Conservation (phyloP, 2,113 vertebrate genomes). For the Rhinoderma darwinii region DNA sequence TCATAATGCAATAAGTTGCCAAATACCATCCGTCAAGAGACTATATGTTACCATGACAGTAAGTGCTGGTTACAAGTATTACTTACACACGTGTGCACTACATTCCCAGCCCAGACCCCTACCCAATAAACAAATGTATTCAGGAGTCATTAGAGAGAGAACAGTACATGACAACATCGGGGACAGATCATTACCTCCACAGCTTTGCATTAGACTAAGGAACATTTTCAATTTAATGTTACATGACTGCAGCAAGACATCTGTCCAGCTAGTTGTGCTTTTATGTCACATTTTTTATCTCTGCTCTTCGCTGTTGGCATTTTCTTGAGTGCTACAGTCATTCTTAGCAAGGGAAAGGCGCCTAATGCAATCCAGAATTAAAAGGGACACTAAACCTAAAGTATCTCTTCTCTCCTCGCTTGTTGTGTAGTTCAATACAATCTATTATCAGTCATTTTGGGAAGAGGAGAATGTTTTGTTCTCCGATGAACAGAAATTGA, state of each 20-base stretch:
- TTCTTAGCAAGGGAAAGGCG: not conserved
- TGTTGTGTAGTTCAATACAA: no score
- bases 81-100: not conserved
- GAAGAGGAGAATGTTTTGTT: no score
- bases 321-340: not conserved
- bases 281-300: not conserved
- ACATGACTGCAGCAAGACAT: not conserved
- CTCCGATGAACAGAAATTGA: no score
- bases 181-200: not conserved
- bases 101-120: not conserved
- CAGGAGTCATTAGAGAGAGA: not conserved
- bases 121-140: not conserved
- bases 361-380: not conserved
- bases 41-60: not conserved
- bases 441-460: no score
- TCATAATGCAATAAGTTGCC: not conserved
- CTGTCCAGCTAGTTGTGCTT: not conserved
- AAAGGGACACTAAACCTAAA: not conserved
- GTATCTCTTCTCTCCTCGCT: no score
- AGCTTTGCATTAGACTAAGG: not conserved
- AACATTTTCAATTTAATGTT: not conserved
- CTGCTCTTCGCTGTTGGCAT: not conserved
- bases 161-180: not conserved
- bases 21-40: not conserved
- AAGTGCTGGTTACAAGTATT: not conserved